These are phyloP conservation scores for Digitonthophagus gazella DNA, from an alignment of 2,888 invertebrate genomes.

Conservation along the genomic window DNA sequence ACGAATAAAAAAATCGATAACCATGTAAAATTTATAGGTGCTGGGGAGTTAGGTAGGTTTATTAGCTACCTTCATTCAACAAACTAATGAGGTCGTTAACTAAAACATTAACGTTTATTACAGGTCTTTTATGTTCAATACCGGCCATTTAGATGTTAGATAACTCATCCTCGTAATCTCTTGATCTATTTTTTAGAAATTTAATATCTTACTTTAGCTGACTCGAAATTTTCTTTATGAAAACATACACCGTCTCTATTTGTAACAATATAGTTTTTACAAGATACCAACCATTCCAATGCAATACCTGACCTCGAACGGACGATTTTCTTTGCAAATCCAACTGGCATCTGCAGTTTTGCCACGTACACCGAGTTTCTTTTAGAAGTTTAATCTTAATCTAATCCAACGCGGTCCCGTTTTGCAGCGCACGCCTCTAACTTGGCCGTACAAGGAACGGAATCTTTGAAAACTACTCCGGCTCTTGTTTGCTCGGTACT, in stretches of 20 bases:
- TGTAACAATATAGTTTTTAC: background rate
- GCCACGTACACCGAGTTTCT: background rate
- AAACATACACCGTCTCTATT: background rate
- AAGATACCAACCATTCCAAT: background rate
- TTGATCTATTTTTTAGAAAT: no score
- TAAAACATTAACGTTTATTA: no score
- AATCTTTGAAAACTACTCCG: background rate
- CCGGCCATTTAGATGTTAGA: no score
- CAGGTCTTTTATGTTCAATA: no score
- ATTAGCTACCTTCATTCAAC: no score
- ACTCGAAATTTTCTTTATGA: no score
- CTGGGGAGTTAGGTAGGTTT: no score
- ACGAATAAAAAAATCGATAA: no score
- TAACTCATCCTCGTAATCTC: no score
- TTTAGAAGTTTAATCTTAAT: background rate
- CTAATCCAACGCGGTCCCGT: background rate
- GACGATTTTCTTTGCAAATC: background rate
- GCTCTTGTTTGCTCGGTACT: background rate
- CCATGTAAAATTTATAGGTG: no score
- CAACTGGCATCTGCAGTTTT: background rate
- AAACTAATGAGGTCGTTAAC: no score
- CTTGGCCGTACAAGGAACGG: background rate
- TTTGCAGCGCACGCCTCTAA: background rate
- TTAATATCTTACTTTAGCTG: no score
- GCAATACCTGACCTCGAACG: background rate